Base-by-base conservation (phyloP, 2,888 invertebrate genomes). In the Frankliniella fusca region DNA sequence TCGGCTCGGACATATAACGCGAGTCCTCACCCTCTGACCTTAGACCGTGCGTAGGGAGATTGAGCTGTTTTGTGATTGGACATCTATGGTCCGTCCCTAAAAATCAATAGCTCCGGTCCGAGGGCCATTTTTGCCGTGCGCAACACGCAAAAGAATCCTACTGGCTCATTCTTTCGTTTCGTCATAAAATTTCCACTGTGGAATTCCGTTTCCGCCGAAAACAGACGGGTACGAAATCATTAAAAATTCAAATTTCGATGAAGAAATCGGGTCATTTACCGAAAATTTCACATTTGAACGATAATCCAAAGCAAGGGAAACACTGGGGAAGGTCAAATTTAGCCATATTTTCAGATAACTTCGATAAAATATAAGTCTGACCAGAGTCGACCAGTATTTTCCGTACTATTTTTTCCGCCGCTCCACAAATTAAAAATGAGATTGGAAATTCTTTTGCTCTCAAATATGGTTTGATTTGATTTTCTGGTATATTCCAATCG, bases 51-150 rank as follows among this genome's bases (percentile, higher is more conserved):
- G 70, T 23, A 76, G 70, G 70, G 70, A 76, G 70, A 76, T 76
- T 76, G 70, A 76, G 70, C 70, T 76, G 70, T 76, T 76, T 76
- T 76, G 70, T 76, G 70, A 76, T 76, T 76, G 70, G 70, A 76
- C 70, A 76, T 76, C 70, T 76, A 76, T 76, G 70, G 70, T 76
- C 70, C 70, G 70, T 76, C 70, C 70, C 70, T 76, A 76, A 76
- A 76, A 76, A 76, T 76, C 70, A 76, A 76, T 76, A 76, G 27
- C 70, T 76, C 70, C 70, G 27, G 27, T 23, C 70, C 70, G 27
- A 76, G 70, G 27, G 70, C 70, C 70, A 76, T 76, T 76, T 76
- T 76, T 76, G 70, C 70, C 9, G 70, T 76, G 70, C 70, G 70
- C 70, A 76, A 76, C 61, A 76, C 70, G 70, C 70, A 76, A 76